Evolutionary conservation across 1,140 invertebrate species (phyloP).

Genomic region (Trichonephila clavata): DNA sequence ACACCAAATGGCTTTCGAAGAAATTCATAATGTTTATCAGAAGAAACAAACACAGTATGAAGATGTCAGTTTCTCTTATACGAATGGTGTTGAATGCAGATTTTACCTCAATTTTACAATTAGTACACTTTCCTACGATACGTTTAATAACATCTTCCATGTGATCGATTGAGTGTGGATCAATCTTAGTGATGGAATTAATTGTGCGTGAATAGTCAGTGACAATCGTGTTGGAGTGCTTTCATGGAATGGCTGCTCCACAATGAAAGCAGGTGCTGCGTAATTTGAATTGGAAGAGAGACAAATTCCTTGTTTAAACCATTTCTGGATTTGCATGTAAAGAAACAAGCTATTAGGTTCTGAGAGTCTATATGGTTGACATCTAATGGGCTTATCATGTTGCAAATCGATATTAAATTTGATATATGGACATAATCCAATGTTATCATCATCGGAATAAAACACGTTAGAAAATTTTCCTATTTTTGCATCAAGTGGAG

Average conservation of each 20-base stretch:
- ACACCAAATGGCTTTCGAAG: too few species aligned
- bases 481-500: too few species aligned
- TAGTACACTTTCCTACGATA: neutral
- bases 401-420: neutral
- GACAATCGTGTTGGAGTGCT: too few species aligned
- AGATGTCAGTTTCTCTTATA: neutral
- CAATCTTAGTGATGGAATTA: too few species aligned
- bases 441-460: neutral
- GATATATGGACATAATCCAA: neutral
- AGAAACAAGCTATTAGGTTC: neutral
- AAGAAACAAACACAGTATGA: too few species aligned
- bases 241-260: too few species aligned
- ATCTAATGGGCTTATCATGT: neutral
- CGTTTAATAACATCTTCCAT: neutral
- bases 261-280: neutral
- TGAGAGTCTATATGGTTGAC: neutral
- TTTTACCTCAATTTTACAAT: neutral
- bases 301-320: neutral
- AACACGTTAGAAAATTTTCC: neutral
- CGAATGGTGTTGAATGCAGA: neutral
- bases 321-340: neutral
- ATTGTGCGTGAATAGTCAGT: too few species aligned
- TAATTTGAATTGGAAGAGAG: neutral
- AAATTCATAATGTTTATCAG: too few species aligned
- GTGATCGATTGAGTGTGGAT: too few species aligned